Evolutionary conservation across 2,888 invertebrate species (phyloP), one percentile per base, ranked within the genome.

Genomic region (Melipona bicolor): DNA sequence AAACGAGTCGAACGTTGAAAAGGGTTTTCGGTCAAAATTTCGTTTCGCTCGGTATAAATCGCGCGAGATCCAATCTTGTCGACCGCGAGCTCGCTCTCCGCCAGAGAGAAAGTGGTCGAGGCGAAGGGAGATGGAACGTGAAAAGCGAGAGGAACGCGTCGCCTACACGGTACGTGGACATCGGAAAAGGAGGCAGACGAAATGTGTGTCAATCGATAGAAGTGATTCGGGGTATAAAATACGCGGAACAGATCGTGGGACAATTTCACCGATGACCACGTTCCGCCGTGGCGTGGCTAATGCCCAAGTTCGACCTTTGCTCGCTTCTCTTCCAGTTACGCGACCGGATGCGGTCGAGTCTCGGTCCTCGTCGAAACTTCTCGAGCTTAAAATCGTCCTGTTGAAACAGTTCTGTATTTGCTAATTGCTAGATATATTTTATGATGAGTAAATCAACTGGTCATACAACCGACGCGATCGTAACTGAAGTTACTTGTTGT

Each of bases 121-220:
- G 21, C n/a, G 9, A 43, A 43, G 11, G 19, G 64, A 50, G 64
- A 64, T 19, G 50, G 50, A 9, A 11, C 13, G 13, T 27, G 52
- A 5, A 27, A 43, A 32, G 17, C 43, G 52, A 65, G 68, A 32
- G 43, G 62, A 75, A 54, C 71, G 21, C 54, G 43, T 77, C 70
- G 24, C 72, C 75, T 65, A 19, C 77, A 62, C 83, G 61, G 49
- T 59, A 36, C 71, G 69, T 65, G 71, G 62, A 67, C 56, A 65
- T 36, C 49, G 65, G 70, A 61, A 80, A 72, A 68, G 61, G 24
- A 24, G 70, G 17, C 36, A 36, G 74, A 67, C 80, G 74, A 77
- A 88, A 87, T 84, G 87, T 84, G 67, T 77, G 74, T 76, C 80
- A 61, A 82, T 84, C 80, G 87, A 88, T 88, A 85, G 56, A 75